phyloP scores from a whole-genome alignment of 2,113 vertebrate species.

The Corythornis madagascariensis region DNA sequence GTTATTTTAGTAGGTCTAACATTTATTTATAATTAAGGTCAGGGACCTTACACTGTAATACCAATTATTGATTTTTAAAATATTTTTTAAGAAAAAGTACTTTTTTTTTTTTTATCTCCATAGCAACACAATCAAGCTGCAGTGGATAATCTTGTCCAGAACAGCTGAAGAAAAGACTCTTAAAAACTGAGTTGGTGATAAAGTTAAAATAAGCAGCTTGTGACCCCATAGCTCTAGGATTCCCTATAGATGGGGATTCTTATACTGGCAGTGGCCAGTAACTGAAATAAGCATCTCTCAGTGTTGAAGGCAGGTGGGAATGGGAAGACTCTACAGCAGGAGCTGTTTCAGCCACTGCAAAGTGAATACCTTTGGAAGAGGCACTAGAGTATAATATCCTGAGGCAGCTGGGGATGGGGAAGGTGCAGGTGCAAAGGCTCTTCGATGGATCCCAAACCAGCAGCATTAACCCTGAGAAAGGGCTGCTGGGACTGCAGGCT shows the following conservation, averaged over 20 bases:
- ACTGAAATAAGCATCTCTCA: neutral
- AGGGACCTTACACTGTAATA: constrained; percentile 20
- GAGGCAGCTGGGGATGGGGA: neutral
- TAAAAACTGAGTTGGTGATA: neutral
- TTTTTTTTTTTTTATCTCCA: constrained; percentile 2
- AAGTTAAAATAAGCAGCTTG: neutral
- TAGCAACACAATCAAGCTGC: constrained; percentile 2
- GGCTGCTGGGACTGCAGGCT: neutral
- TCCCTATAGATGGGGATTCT: neutral
- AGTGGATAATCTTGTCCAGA: neutral
- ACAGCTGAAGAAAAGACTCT: neutral
- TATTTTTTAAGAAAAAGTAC: neutral
- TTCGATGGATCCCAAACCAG: neutral
- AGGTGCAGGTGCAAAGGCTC: fast-evolving
- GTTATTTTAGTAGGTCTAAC: constrained; percentile 37
- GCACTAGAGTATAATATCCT: neutral
- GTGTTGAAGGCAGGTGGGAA: fast-evolving
- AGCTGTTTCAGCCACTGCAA: neutral
- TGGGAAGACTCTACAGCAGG: neutral
- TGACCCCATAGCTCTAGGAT: neutral
- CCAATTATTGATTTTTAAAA: constrained; percentile 16
- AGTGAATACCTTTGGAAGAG: neutral
- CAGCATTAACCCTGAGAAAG: fast-evolving
- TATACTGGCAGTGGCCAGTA: neutral
- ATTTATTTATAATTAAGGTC: constrained; percentile 66